phyloP scores from a whole-genome alignment of 2,888 invertebrate genomes.

The Meteorus cinctellus region DNA sequence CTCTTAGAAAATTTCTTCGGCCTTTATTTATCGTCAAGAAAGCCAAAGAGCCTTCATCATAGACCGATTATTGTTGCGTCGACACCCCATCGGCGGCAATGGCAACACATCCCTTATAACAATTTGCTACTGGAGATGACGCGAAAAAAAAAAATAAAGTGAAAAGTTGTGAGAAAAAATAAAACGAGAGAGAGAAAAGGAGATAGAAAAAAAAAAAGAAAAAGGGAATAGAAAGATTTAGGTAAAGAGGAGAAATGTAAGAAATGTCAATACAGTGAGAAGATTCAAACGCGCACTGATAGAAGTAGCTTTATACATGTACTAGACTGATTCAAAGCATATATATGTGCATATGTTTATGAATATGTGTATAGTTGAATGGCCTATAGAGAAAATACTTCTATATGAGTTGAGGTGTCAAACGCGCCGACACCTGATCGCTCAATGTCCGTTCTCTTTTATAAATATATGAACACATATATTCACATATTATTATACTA shows the following conservation, averaged over 20 bases:
- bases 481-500: background rate
- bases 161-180: background rate
- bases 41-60: constrained; percentile 42
- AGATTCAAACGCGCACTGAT: background rate
- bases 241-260: background rate
- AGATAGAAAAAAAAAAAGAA: constrained; percentile 9
- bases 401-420: constrained; percentile 55
- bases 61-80: constrained; percentile 47
- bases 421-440: constrained; percentile 63
- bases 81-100: constrained; percentile 40
- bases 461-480: constrained; percentile 19
- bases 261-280: background rate
- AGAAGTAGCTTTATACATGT: background rate
- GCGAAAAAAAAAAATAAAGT: constrained; percentile 33
- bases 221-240: background rate
- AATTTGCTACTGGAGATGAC: constrained; percentile 40
- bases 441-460: constrained; percentile 50
- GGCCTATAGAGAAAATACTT: constrained; percentile 47
- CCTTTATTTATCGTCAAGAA: constrained; percentile 30
- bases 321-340: constrained; percentile 2
- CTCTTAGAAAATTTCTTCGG: constrained; percentile 7
- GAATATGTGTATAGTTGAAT: constrained; percentile 21
- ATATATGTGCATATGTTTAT: constrained; percentile 14
- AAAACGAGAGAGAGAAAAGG: constrained; percentile 6
- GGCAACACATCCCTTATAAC: constrained; percentile 30